phyloP scores from a whole-genome alignment of 92 coral and sea anemone genomes.

The Zoanthus solanderi region DNA sequence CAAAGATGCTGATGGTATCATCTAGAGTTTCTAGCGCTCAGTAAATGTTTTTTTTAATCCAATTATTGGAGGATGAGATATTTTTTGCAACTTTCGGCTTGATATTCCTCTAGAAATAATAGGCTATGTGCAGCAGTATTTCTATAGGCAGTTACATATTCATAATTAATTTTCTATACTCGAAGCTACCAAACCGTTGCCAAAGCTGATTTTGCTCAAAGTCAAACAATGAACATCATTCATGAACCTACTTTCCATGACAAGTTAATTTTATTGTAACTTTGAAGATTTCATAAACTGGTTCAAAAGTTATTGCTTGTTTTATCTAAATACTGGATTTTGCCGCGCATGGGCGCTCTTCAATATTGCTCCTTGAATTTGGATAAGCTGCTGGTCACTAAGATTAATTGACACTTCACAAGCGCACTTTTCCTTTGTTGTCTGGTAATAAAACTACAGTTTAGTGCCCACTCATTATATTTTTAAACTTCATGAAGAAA shows the following conservation, averaged over 20 bases:
- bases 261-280: too few relatives aligned
- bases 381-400: neutral
- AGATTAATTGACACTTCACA: neutral
- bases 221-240: neutral
- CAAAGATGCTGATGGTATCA: too few relatives aligned
- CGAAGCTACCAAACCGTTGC: too few relatives aligned
- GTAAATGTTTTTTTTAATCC: neutral
- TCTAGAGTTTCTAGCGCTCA: neutral
- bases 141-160: too few relatives aligned
- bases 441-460: neutral
- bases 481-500: neutral
- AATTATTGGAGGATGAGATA: neutral
- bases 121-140: neutral
- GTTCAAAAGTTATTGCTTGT: neutral
- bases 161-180: too few relatives aligned
- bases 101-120: neutral
- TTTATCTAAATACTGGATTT: neutral
- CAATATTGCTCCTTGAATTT: neutral
- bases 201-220: neutral
- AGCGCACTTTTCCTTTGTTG: neutral
- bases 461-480: neutral
- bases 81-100: neutral
- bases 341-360: neutral
- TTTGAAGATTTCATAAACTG: neutral
- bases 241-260: too few relatives aligned